Conservation (phyloP, 2,113 vertebrate genomes). For the Trachemys scripta region DNA sequence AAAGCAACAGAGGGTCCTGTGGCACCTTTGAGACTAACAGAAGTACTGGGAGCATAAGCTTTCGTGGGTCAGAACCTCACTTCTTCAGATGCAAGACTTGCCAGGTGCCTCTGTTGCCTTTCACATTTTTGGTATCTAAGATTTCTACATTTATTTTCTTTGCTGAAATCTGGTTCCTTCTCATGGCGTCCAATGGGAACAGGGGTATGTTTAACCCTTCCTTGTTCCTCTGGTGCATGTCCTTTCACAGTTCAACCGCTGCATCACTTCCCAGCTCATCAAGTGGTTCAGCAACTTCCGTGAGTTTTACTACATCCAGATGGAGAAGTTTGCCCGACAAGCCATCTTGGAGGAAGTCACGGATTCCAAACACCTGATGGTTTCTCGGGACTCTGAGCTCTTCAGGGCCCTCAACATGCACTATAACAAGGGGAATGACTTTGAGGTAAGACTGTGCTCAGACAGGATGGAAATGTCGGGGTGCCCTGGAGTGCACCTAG, state of each 20-base stretch:
- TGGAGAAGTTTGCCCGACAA: conserved; percentile 97
- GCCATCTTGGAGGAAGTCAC: conserved; percentile 87
- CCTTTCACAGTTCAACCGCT: conserved; percentile 90
- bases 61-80: too few species aligned
- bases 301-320: conserved; percentile 99
- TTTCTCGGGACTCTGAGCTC: conserved; percentile 91
- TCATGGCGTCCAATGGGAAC: neutral
- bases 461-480: neutral
- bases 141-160: neutral
- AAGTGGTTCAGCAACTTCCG: conserved; percentile 99
- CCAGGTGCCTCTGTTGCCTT: too few species aligned
- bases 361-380: conserved; percentile 83
- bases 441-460: conserved; percentile 84
- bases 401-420: conserved; percentile 93
- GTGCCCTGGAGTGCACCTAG: neutral
- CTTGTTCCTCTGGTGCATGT: neutral
- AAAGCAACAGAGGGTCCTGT: too few species aligned
- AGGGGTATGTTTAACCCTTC: fast-evolving
- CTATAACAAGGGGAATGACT: conserved; percentile 97
- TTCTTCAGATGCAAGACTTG: too few species aligned
- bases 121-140: neutral
- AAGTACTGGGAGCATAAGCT: too few species aligned
- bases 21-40: too few species aligned
- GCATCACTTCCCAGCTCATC: conserved; percentile 97
- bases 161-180: neutral